phyloP scores from a whole-genome alignment of 2,888 invertebrate genomes.

The Cyrtodaria siliqua region DNA sequence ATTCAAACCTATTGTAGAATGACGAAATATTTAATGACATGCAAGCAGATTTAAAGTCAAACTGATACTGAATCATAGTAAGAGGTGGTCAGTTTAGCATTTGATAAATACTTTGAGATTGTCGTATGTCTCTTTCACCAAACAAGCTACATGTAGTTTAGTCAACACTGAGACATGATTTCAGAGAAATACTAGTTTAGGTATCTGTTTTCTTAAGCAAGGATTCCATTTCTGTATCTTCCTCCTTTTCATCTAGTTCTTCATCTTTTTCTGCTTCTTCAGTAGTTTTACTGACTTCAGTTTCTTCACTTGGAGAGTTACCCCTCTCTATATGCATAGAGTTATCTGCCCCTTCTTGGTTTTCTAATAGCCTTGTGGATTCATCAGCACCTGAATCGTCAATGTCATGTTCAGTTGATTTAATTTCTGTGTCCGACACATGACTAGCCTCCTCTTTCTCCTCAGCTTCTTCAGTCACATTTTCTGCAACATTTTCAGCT shows the following conservation, averaged over 20 bases:
- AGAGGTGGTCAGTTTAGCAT: too few relatives aligned
- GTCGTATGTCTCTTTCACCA: too few relatives aligned
- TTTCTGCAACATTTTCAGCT: background rate
- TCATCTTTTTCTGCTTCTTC: constrained; percentile 13
- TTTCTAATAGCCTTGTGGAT: constrained; percentile 9
- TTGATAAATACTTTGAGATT: too few relatives aligned
- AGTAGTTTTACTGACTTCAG: background rate
- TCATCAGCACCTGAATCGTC: constrained; percentile 11
- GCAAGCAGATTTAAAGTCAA: too few relatives aligned
- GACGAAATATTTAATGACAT: too few relatives aligned
- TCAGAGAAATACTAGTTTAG: too few relatives aligned
- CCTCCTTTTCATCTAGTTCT: constrained; percentile 15
- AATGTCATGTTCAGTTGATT: constrained; percentile 9
- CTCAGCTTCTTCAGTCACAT: background rate
- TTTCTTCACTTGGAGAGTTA: background rate
- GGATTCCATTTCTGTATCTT: background rate
- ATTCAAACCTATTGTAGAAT: too few relatives aligned
- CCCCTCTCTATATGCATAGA: background rate
- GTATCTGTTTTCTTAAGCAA: too few relatives aligned
- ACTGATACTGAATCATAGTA: too few relatives aligned
- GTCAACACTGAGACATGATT: too few relatives aligned
- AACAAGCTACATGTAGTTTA: too few relatives aligned
- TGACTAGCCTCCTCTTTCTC: background rate
- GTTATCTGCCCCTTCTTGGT: background rate
- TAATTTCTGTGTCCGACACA: background rate